These are phyloP conservation scores for Philereme transversata DNA, from an alignment of 2,888 invertebrate species.

Conservation along the genomic window DNA sequence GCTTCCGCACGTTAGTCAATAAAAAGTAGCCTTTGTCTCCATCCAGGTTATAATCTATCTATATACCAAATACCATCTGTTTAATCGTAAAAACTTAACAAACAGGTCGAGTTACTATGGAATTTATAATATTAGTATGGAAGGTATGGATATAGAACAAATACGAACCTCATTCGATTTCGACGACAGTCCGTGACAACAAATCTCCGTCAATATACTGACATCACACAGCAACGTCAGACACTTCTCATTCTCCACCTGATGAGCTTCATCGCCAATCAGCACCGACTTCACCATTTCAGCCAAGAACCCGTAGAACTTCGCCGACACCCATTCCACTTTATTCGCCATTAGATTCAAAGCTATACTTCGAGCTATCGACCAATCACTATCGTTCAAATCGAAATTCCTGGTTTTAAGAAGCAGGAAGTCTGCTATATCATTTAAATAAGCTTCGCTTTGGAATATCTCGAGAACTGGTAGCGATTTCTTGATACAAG, in stretches of 20 bases:
- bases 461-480: slow-evolving; percentile 84
- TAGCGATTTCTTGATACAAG: slow-evolving; percentile 79
- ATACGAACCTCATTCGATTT: slow-evolving; percentile 55
- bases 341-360: slow-evolving; percentile 84
- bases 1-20: too few species aligned
- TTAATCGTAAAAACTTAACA: too few species aligned
- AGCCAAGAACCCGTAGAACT: slow-evolving; percentile 82
- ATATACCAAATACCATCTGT: too few species aligned
- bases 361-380: slow-evolving; percentile 66
- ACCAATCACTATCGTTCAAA: slow-evolving; percentile 64
- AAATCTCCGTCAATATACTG: slow-evolving; percentile 85
- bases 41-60: too few species aligned
- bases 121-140: too few species aligned
- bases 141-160: too few species aligned
- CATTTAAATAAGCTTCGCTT: slow-evolving; percentile 79
- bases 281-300: slow-evolving; percentile 80
- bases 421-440: slow-evolving; percentile 66
- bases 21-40: too few species aligned
- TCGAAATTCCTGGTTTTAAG: slow-evolving; percentile 61
- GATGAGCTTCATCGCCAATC: slow-evolving; percentile 75
- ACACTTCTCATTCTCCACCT: slow-evolving; percentile 72
- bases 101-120: too few species aligned
- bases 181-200: slow-evolving; percentile 84
- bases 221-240: slow-evolving; percentile 83
- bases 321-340: slow-evolving; percentile 77